A percentile compares a stretch with the other conserved stretches of the same genome.
These are phyloP conservation scores for Brachionus plicatilis DNA, from an alignment of 1,140 invertebrate species.

Conservation along the genomic window DNA sequence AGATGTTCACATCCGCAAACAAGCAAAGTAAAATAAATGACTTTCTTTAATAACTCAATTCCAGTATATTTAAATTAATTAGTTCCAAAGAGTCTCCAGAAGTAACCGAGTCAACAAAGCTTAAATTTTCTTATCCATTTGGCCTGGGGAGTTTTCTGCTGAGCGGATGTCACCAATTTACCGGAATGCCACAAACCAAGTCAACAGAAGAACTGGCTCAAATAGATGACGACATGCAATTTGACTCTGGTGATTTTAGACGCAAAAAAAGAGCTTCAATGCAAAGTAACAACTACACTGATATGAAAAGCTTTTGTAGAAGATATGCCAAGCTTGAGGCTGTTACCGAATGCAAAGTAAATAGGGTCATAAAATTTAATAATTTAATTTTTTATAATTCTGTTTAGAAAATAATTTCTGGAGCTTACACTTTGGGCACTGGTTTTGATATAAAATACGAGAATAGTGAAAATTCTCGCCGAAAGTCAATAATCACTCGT, in stretches of 20 bases:
- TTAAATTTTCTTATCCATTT: slow-evolving; percentile 29
- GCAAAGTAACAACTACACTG: background rate
- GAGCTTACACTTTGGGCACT: slow-evolving; percentile 34
- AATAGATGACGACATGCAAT: background rate
- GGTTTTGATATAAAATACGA: slow-evolving; percentile 38
- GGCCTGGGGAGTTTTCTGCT: background rate
- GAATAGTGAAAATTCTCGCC: slow-evolving; percentile 35
- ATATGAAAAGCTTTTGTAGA: slow-evolving; percentile 39
- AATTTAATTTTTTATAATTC: background rate
- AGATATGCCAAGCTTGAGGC: background rate
- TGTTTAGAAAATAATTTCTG: slow-evolving; percentile 20
- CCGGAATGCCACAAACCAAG: slow-evolving; percentile 2
- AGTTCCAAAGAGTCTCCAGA: slow-evolving; percentile 12
- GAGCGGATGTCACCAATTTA: slow-evolving; percentile 18
- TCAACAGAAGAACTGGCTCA: background rate
- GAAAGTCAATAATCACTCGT: slow-evolving; percentile 6
- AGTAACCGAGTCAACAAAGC: background rate
- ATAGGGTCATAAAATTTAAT: background rate
- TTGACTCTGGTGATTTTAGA: background rate
- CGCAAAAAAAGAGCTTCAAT: slow-evolving; percentile 14
- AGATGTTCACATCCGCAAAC: slow-evolving; percentile 23
- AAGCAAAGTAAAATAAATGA: background rate
- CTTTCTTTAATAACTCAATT: background rate
- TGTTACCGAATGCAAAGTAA: slow-evolving; percentile 9
- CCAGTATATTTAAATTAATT: background rate